Evolutionary conservation across 2,113 vertebrate genomes (phyloP).

Genomic region (Sclerurus mexicanus): DNA sequence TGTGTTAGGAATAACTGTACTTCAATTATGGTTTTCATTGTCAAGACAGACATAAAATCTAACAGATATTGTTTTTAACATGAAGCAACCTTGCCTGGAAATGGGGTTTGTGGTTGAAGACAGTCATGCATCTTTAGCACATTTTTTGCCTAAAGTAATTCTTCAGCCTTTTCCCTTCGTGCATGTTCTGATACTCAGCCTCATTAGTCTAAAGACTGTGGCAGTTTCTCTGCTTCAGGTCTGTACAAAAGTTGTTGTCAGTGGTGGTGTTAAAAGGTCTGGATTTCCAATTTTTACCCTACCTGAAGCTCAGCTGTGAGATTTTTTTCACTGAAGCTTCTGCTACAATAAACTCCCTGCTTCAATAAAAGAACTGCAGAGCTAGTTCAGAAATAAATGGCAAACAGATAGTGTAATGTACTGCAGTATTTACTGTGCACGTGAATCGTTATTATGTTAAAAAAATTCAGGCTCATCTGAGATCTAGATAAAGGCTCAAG

Average conservation of each 20-base stretch:
- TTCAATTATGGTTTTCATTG: background rate
- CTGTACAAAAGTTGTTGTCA: accelerated
- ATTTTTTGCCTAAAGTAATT: background rate
- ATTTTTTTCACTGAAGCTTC: background rate
- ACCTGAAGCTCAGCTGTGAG: background rate
- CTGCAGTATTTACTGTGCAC: background rate
- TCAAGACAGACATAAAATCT: background rate
- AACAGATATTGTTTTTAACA: background rate
- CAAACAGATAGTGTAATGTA: background rate
- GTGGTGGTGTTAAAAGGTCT: background rate
- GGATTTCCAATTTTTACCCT: background rate
- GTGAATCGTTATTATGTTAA: background rate
- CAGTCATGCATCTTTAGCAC: background rate
- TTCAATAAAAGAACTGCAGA: background rate
- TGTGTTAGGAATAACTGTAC: background rate
- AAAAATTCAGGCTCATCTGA: background rate
- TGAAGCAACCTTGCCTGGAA: background rate
- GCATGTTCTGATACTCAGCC: background rate
- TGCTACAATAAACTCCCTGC: background rate
- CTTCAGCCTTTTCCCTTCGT: background rate
- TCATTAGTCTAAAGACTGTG: background rate
- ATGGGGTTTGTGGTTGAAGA: background rate
- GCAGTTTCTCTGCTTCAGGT: background rate
- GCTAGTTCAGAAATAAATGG: background rate
- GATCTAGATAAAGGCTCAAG: background rate